Base-by-base conservation (phyloP, 2,888 invertebrate genomes). In the Thereva unica region DNA sequence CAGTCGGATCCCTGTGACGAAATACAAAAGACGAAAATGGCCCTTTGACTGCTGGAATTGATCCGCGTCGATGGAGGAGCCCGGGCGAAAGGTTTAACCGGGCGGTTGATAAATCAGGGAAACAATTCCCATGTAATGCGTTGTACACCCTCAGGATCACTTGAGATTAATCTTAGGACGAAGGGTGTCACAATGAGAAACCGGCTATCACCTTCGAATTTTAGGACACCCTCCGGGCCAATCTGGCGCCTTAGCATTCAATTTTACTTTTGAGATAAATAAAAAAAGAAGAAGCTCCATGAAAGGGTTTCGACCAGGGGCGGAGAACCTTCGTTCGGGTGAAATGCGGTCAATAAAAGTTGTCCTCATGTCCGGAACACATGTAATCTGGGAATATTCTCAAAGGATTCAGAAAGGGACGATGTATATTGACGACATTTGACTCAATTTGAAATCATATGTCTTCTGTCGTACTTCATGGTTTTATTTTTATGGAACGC, bases 401-500 rank as follows among this genome's bases (percentile, higher is more conserved):
- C 67, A 56, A 65, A 65, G 65, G 65, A 65, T 65, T 55, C 64
- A 57, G 37, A 67, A 56, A 69, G 65, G 69, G 67, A 69, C 64
- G 64, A 67, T 63, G 50, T 61, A 69, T 67, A 69, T 69, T 69
- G 69, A 69, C 69, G 64, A 69, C 67, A 67, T 69, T 69, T 69
- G 69, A 69, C 69, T 69, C 69, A 69, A 69, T 69, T 69, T 69
- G 65, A 69, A 67, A 67, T 69, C 69, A 69, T 67, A 69, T 69
- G 69, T 69, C 65, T 50, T 65, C n/a, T 10, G 55, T 50, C 56
- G 45, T 49, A 50, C 56, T 56, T 65, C 55, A 65, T 56, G 55
- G 47, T 40, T 64, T 64, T 40, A 54, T 45, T 55, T 64, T 56
- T 44, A 44, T 23, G 42, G 37, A 6, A 49, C 8, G 34, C 10